A percentile compares a stretch with the other conserved stretches of the same genome.
Evolutionary conservation across 2,888 invertebrate genomes (phyloP).

Genomic region (Leptopilina syphax): DNA sequence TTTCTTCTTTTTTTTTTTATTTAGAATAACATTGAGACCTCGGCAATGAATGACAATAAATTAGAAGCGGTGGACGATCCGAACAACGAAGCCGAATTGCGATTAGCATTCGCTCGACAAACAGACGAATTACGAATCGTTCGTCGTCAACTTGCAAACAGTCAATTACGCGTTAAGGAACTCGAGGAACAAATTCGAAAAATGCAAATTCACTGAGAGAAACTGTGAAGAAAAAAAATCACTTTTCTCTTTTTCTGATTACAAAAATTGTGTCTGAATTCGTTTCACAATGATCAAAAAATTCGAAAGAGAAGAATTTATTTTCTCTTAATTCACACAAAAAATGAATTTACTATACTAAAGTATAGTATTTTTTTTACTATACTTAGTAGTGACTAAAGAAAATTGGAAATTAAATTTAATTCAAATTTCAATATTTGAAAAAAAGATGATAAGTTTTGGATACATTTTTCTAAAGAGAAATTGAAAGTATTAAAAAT

Average conservation of each 20-base stretch:
- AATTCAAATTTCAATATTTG: too few relatives aligned
- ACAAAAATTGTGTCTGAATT: not conserved
- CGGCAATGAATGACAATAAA: conserved; percentile 70
- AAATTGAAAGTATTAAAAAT: too few relatives aligned
- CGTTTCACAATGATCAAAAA: too few relatives aligned
- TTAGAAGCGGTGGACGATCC: conserved; percentile 70
- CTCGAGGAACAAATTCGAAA: conserved; percentile 86
- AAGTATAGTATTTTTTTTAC: too few relatives aligned
- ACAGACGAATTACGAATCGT: conserved; percentile 88
- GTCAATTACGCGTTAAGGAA: conserved; percentile 88
- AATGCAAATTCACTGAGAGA: conserved; percentile 76
- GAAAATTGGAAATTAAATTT: too few relatives aligned
- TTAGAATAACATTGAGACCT: conserved; percentile 70
- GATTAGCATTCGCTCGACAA: conserved; percentile 87
- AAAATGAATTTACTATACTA: too few relatives aligned
- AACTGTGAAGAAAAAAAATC: not conserved
- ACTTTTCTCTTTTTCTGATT: conserved; percentile 22
- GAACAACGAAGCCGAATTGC: conserved; percentile 80
- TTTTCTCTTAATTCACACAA: too few relatives aligned
- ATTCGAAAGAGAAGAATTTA: too few relatives aligned
- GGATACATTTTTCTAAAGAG: too few relatives aligned
- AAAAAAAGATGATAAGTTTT: too few relatives aligned
- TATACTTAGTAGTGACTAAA: too few relatives aligned
- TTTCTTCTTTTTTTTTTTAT: conserved; percentile 11
- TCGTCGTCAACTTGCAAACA: conserved; percentile 86